These are phyloP conservation scores for Anas bernieri DNA, from an alignment of 2,797 vertebrate species.

Conservation along the genomic window DNA sequence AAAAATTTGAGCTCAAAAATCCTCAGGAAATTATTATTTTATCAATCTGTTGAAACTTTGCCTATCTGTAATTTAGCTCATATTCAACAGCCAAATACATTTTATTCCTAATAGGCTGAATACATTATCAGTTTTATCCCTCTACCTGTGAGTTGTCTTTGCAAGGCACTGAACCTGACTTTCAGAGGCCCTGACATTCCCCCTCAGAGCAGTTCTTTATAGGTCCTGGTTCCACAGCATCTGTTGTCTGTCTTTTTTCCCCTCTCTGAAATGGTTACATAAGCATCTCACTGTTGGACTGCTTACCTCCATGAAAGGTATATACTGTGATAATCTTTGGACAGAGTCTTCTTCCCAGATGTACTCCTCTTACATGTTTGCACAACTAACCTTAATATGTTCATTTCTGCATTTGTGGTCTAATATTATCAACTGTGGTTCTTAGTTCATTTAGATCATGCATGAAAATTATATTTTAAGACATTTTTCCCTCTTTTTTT, in stretches of 20 bases:
- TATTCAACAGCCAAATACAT: not conserved
- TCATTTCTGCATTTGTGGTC: not conserved
- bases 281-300: not conserved
- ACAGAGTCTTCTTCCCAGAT: not conserved
- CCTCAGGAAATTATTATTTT: not conserved
- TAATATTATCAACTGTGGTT: not conserved
- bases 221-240: not conserved
- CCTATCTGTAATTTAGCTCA: not conserved
- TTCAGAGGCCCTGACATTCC: not conserved
- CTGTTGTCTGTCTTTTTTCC: not conserved
- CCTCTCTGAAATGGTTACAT: not conserved
- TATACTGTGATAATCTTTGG: not conserved
- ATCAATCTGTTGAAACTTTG: not conserved
- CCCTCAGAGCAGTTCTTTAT: not conserved
- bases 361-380: not conserved
- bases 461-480: not conserved
- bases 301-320: not conserved
- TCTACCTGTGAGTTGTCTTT: not conserved
- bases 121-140: not conserved
- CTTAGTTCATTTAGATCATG: not conserved
- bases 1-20: not conserved
- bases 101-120: not conserved
- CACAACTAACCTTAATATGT: not conserved
- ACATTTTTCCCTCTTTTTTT: not conserved
- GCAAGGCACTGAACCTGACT: not conserved